These are phyloP conservation scores for Orussus abietinus DNA, from an alignment of 1,140 invertebrate genomes.

Conservation along the genomic window DNA sequence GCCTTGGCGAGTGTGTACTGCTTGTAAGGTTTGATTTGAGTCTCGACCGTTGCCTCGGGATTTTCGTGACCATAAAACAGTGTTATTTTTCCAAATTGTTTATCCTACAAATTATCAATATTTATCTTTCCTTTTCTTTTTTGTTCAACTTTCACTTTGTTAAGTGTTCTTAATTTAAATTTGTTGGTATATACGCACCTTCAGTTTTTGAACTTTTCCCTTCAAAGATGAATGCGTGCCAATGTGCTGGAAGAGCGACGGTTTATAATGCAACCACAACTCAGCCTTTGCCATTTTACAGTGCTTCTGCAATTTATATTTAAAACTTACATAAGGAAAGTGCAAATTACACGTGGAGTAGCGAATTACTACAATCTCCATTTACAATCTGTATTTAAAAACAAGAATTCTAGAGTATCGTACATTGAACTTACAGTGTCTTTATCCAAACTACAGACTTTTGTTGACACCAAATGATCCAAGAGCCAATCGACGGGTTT, in stretches of 20 bases:
- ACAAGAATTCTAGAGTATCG: conserved; percentile 7
- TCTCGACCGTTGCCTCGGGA: conserved; percentile 69
- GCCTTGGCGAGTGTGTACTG: conserved; percentile 77
- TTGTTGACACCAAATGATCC: conserved; percentile 85
- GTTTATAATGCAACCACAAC: conserved; percentile 84
- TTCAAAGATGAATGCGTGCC: conserved; percentile 92
- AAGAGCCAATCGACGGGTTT: conserved; percentile 97
- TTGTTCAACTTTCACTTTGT: too few species aligned
- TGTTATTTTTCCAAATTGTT: conserved; percentile 85
- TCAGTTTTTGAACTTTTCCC: conserved; percentile 95
- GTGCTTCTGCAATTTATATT: conserved; percentile 68
- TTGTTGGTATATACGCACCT: conserved; percentile 59
- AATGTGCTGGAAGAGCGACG: conserved; percentile 94
- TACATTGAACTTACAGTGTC: conserved; percentile 65
- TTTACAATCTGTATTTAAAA: conserved; percentile 2
- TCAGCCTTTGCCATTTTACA: conserved; percentile 77
- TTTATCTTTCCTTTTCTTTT: too few species aligned
- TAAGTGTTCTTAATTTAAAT: conserved; percentile 6
- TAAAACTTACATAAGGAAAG: conserved; percentile 16
- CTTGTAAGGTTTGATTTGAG: conserved; percentile 80
- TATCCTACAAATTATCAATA: conserved; percentile 64
- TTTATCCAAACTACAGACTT: conserved; percentile 85
- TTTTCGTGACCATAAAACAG: conserved; percentile 80
- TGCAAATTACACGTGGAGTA: conserved; percentile 1
- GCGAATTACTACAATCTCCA: too few species aligned